Conservation (phyloP, 2,113 vertebrate species). For the Thamnophis sirtalis region DNA sequence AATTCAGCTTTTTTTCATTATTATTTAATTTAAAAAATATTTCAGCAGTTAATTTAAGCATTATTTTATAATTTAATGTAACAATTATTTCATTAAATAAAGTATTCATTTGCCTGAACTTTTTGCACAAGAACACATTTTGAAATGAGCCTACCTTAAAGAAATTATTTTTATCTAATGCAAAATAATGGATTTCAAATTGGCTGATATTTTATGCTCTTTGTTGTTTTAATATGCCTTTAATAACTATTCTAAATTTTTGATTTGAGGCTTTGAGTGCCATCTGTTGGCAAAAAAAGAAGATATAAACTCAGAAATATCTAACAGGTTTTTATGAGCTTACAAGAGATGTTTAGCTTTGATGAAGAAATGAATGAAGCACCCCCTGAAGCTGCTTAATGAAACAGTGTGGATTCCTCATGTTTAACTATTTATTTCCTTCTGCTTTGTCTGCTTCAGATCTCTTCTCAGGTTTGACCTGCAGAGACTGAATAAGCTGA, state of each 20-base stretch:
- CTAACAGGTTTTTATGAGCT: neutral
- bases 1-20: neutral
- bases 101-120: neutral
- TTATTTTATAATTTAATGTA: neutral
- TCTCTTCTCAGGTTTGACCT: neutral
- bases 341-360: neutral
- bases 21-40: neutral
- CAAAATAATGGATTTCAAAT: neutral
- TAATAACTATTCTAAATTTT: neutral
- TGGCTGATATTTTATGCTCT: neutral
- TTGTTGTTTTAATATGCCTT: neutral
- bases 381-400: neutral
- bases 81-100: neutral
- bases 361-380: neutral
- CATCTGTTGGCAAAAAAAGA: neutral
- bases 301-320: neutral
- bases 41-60: neutral
- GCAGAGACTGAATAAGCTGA: neutral
- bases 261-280: neutral
- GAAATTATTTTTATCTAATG: neutral
- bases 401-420: neutral
- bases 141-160: neutral
- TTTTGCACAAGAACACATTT: neutral
- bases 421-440: neutral
- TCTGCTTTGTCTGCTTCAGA: neutral